Percentiles rank a stretch among this genome's conserved stretches.
These are phyloP conservation scores for Scaptomyza reducta DNA, from an alignment of 2,888 invertebrate species.

Conservation along the genomic window DNA sequence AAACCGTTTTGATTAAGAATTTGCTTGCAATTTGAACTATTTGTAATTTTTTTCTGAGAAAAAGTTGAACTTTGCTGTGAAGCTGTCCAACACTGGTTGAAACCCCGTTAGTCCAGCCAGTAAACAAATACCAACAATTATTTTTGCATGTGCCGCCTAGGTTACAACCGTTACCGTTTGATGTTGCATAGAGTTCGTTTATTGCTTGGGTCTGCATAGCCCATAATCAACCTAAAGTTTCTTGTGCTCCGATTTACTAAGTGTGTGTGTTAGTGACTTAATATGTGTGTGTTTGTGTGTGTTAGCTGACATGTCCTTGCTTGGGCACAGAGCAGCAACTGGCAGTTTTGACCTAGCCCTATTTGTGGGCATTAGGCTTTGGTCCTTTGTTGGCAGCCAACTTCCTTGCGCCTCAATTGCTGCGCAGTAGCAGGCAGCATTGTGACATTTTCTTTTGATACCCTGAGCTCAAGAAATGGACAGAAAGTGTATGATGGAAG, in stretches of 20 bases:
- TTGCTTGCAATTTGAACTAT: too few species aligned
- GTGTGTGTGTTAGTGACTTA: background rate
- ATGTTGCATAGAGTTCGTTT: conserved; percentile 1
- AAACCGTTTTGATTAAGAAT: too few species aligned
- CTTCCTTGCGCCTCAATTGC: conserved; percentile 31
- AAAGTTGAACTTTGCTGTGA: too few species aligned
- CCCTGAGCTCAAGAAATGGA: too few species aligned
- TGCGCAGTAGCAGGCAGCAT: conserved; percentile 35
- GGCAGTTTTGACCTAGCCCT: conserved; percentile 72
- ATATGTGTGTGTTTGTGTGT: conserved; percentile 19
- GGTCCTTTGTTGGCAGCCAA: conserved; percentile 41
- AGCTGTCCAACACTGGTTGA: background rate
- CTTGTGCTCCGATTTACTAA: background rate
- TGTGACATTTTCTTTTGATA: conserved; percentile 12
- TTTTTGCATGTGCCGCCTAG: background rate
- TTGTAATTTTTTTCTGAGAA: too few species aligned
- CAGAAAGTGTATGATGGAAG: too few species aligned
- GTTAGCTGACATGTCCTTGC: conserved; percentile 36
- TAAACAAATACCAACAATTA: background rate
- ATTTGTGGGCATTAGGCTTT: conserved; percentile 61
- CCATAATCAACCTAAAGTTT: background rate
- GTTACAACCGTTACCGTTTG: conserved; percentile 2
- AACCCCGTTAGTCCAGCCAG: background rate
- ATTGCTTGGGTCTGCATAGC: background rate
- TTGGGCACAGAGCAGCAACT: conserved; percentile 12